Conservation (phyloP, 1,140 invertebrate species). For the Pogonognathellus flavescens region DNA sequence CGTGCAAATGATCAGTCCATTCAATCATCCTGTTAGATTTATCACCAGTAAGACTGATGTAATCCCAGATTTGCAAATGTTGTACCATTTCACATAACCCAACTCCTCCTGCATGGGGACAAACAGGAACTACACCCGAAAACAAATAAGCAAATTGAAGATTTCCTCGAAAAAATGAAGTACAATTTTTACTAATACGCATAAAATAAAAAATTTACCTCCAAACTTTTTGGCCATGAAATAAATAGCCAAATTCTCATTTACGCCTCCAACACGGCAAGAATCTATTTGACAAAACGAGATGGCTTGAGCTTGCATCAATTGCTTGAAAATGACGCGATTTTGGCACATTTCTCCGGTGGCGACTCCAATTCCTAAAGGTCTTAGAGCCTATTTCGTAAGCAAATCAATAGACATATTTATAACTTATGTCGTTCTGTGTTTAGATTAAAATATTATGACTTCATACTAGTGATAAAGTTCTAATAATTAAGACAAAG, state of each 20-base stretch:
- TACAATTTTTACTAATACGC: too few relatives aligned
- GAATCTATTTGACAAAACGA: constrained; percentile 93
- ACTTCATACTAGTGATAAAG: too few relatives aligned
- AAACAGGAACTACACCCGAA: constrained; percentile 83
- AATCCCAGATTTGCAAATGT: constrained; percentile 90
- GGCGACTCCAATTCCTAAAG: constrained; percentile 85
- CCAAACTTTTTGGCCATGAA: constrained; percentile 86
- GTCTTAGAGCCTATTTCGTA: constrained; percentile 76
- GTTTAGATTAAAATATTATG: too few relatives aligned
- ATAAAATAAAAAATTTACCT: too few relatives aligned
- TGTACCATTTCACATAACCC: constrained; percentile 94
- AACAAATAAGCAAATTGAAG: too few relatives aligned
- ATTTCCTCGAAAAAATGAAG: too few relatives aligned
- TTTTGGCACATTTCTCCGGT: constrained; percentile 94
- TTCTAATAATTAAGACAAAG: too few relatives aligned
- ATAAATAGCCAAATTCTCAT: constrained; percentile 89
- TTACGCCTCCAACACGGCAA: constrained; percentile 87
- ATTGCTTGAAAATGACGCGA: constrained; percentile 92
- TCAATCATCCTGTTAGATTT: constrained; percentile 83
- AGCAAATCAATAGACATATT: too few relatives aligned
- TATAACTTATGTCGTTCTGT: too few relatives aligned
- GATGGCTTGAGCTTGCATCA: constrained; percentile 83
- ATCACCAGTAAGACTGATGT: constrained; percentile 79
- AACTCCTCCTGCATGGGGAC: constrained; percentile 93
- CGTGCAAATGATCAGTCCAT: constrained; percentile 90